Conservation (phyloP, 1,140 invertebrate genomes). For the Lysiphlebus fabarum region DNA sequence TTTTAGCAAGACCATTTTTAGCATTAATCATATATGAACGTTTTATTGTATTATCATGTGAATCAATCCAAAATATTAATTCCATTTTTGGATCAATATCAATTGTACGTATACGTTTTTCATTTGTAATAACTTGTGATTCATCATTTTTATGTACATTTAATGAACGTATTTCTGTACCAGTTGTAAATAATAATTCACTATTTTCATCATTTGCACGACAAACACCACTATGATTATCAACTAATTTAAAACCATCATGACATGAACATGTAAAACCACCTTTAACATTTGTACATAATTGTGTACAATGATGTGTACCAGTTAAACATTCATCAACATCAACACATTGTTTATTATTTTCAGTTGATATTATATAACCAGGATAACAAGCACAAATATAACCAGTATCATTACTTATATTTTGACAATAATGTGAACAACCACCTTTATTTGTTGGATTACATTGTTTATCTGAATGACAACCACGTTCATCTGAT, state of each 20-base stretch:
- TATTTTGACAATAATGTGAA: conserved; percentile 85
- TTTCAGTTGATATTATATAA: conserved; percentile 73
- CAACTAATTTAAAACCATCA: conserved; percentile 74
- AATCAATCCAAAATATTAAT: conserved; percentile 92
- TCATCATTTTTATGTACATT: conserved; percentile 66
- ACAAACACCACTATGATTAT: conserved; percentile 78
- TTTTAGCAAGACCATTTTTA: conserved; percentile 69
- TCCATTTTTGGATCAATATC: conserved; percentile 80
- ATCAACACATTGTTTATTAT: conserved; percentile 78
- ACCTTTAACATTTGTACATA: conserved; percentile 90
- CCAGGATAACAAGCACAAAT: conserved; percentile 86
- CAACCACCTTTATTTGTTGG: conserved; percentile 81
- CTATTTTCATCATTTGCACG: conserved; percentile 66
- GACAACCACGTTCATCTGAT: conserved; percentile 89
- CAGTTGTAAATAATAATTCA: conserved; percentile 71
- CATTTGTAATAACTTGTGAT: conserved; percentile 73
- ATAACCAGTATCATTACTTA: conserved; percentile 73
- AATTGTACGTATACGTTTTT: conserved; percentile 82
- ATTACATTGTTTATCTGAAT: conserved; percentile 71
- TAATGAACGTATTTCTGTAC: conserved; percentile 80
- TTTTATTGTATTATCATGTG: conserved; percentile 84
- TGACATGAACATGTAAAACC: conserved; percentile 85
- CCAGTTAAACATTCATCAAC: conserved; percentile 86
- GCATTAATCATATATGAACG: conserved; percentile 85
- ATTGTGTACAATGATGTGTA: conserved; percentile 85